A percentile compares a stretch with the other conserved stretches of the same genome.
Evolutionary conservation across 1,140 invertebrate species (phyloP).

Genomic region (Ostrea denselamellosa): DNA sequence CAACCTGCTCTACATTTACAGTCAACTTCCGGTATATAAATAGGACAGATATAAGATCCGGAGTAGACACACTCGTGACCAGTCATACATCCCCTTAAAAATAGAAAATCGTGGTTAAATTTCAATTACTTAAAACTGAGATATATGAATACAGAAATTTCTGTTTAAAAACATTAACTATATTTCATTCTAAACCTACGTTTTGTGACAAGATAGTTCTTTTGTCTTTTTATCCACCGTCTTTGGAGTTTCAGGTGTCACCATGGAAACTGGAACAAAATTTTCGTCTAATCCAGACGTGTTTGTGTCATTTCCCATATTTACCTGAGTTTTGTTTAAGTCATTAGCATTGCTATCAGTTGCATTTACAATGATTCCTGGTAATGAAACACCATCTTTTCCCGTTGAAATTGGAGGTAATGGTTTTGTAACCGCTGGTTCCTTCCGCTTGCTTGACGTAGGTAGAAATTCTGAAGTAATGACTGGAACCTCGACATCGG

Average conservation of each 20-base stretch:
- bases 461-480: slow-evolving; percentile 29
- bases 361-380: not conserved
- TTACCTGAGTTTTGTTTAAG: not conserved
- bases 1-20: slow-evolving; percentile 50
- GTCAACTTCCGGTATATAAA: slow-evolving; percentile 43
- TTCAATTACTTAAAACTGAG: not conserved
- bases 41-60: slow-evolving; percentile 46
- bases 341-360: not conserved
- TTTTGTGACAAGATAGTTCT: slow-evolving; percentile 39
- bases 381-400: not conserved
- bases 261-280: not conserved
- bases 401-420: not conserved
- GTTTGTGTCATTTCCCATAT: not conserved
- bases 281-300: not conserved
- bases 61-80: slow-evolving; percentile 48
- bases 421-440: slow-evolving; percentile 12
- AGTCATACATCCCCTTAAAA: slow-evolving; percentile 42
- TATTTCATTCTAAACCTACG: slow-evolving; percentile 23
- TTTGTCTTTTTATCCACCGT: not conserved
- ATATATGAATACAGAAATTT: too few species aligned
- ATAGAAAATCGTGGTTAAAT: not conserved
- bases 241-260: not conserved
- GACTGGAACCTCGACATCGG: not conserved
- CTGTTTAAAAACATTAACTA: not conserved
- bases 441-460: slow-evolving; percentile 1